Base-by-base conservation (phyloP, 2,113 vertebrate genomes). In the Corythornis vintsioides region DNA sequence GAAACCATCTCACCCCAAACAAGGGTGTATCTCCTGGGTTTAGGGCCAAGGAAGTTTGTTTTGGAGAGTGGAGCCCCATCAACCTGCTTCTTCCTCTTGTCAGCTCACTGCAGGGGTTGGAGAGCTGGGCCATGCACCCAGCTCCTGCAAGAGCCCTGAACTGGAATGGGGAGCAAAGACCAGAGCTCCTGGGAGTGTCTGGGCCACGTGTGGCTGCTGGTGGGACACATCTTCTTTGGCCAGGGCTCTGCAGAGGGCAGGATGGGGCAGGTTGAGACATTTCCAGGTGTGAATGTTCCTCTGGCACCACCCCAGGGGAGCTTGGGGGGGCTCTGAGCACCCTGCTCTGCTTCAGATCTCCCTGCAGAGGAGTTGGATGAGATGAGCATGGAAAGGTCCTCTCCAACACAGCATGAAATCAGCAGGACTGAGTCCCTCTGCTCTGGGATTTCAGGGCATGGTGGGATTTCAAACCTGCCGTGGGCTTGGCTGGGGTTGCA, bases 221-320 rank as follows among this genome's bases (percentile, higher is more conserved):
- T 9, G 12, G 31, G 25, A 8, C 69, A 21, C 2, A 2, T 63
- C 64, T 13, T 11, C 64, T 31, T 42, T 19, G 22, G 65, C 64
- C 25, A 35, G 2, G 0, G 8, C 50, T 52, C 59, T 47, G n/a
- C 22, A 59, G 73, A 53, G 43, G 52, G 17, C 33, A 9, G 35
- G 15, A 18, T 2, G 1, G 59, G 42, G 22, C 55, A 50, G 0
- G 2, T 4, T 0, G 3, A 26, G 57, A 55, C 15, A 17, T 48
- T 43, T 47, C 18, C 7, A 5, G 70, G 17, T 2, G 1, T 0
- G 1, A 7, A 22, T 2, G 26, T 53, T 53, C 26, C 26, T 26
- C 26, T 28, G 52, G 52, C 52, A 17, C 8, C 25, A 26, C 17
- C 28, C 15, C 53, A 55, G 53, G 53, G 16, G 53, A 55, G 53